Evolutionary conservation across 2,797 vertebrate species (phyloP), one percentile per base, ranked within the genome.

Genomic region (Capromys pilorides): DNA sequence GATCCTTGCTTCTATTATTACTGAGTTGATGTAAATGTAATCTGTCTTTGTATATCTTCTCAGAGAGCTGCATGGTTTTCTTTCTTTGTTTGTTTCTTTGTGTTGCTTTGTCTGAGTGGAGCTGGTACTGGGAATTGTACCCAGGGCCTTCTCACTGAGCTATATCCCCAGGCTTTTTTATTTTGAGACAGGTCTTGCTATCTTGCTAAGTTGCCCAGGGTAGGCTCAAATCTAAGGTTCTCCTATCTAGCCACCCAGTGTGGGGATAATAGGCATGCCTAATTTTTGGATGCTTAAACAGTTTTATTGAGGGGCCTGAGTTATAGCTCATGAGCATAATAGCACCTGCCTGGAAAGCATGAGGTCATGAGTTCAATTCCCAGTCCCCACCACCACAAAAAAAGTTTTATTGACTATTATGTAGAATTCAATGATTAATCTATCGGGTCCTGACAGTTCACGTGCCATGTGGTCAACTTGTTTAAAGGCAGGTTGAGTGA

Each of bases 11-110:
- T 87, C 78, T 24, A 64, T 83, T 78, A 31, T 75, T 71, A 31
- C 49, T 77, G 13, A 91, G 51, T 93, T 41, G 81, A n/a, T 78
- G 41, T 82, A 78, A 87, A 31, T 93, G 18, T 90, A 93, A 87
- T 78, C 61, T 85, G 45, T 89, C 75, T 24, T 91, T 78, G 61
- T 4, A 90, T 88, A 28, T 94, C 85, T 91, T 93, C 24, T 78
- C 6, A 45, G 83, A 6, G 82, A 13, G n/a, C 41, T 83, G 62
- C 83, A 83, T 95, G 36, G 22, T 10, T 73, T 39, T 73, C 5
- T 3, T n/a, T n/a, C n/a, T n/a, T n/a, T n/a, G n/a, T n/a, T 36
- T 69, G 66, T 69, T 19, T 69, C 36, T 69, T 69, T 69, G 66
- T 69, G n/a, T 67, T 67, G 33, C n/a, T 67, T 67, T 67, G 64